Base-by-base conservation (phyloP, 2,888 invertebrate genomes). In the Sericinus montela region DNA sequence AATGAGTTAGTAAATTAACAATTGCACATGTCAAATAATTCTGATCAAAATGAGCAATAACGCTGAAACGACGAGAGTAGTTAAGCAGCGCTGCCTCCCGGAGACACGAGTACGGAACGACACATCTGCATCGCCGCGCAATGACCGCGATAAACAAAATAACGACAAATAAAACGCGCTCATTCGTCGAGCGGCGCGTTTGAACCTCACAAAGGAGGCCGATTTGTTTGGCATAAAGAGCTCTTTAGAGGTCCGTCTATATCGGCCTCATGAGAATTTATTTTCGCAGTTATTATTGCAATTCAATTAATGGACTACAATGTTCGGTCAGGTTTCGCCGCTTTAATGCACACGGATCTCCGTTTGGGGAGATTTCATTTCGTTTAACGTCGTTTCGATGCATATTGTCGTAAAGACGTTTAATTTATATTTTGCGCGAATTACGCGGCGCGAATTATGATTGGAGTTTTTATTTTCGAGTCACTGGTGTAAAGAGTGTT, bases 161-260 rank as follows among this genome's bases (percentile, higher is more conserved):
- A 70, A 72, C 69, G 74, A 76, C 75, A 74, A 76, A 81, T 78
- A 81, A 83, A 81, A 79, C 65, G 69, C 73, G 75, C 63, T 72
- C 69, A 70, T 67, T 68, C 63, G 69, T 52, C 37, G 54, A 55
- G 70, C 85, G 86, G 87, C 69, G 51, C 74, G 65, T 84, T 85
- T 86, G 84, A 75, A 56, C 51, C 55, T 59, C 69, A 78, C 84
- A 86, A 88, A 87, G 80, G 77, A 75, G 69, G 72, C 88, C 88
- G 88, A 87, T 84, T 88, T 88, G 85, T 88, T 85, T 83, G 78
- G 80, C 76, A 85, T 84, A 86, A 88, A 88, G 84, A 75, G 69
- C 76, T 78, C 78, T 80, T 83, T 84, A 79, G 71, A 70, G 73
- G 67, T 59, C 65, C 62, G 56, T 66, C 68, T 69, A 71, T 81